phyloP scores from a whole-genome alignment of 2,888 invertebrate genomes.

The Criorhina ranunculi region DNA sequence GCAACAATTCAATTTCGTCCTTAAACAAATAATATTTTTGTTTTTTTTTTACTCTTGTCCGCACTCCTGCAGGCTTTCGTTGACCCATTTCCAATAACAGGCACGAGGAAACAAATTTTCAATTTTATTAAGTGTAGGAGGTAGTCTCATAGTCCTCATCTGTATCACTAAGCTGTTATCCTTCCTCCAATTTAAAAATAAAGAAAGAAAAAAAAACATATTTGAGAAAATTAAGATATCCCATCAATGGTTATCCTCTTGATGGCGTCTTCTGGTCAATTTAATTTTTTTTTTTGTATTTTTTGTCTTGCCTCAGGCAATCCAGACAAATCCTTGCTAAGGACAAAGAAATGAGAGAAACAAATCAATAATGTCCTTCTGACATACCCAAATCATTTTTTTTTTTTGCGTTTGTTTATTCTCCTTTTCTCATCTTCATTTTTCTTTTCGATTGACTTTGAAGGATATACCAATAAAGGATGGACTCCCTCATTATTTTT shows the following conservation, averaged over 20 bases:
- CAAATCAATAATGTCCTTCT: constrained; percentile 52
- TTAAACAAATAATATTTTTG: background rate
- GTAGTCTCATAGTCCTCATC: constrained; percentile 9
- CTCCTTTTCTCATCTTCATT: constrained; percentile 14
- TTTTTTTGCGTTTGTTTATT: background rate
- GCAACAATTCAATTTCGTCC: background rate
- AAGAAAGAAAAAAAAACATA: constrained; percentile 27
- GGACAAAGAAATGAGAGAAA: constrained; percentile 31
- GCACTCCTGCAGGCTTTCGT: background rate
- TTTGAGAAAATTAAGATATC: constrained; percentile 50
- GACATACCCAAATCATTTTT: constrained; percentile 34
- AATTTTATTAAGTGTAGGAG: constrained; percentile 41
- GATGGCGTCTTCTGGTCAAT: constrained; percentile 38
- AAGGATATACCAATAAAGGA: background rate
- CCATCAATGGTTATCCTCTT: constrained; percentile 44
- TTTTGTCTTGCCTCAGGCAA: background rate
- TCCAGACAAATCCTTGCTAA: constrained; percentile 3
- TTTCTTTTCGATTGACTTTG: constrained; percentile 27
- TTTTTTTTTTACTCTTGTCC: background rate
- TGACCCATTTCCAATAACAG: constrained; percentile 28
- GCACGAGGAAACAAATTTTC: background rate
- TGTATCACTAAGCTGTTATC: background rate
- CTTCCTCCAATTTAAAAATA: constrained; percentile 11
- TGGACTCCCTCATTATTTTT: background rate
- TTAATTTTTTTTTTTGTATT: constrained; percentile 18